Base-by-base conservation (phyloP, 2,888 invertebrate genomes). In the Heliconius ethilla region DNA sequence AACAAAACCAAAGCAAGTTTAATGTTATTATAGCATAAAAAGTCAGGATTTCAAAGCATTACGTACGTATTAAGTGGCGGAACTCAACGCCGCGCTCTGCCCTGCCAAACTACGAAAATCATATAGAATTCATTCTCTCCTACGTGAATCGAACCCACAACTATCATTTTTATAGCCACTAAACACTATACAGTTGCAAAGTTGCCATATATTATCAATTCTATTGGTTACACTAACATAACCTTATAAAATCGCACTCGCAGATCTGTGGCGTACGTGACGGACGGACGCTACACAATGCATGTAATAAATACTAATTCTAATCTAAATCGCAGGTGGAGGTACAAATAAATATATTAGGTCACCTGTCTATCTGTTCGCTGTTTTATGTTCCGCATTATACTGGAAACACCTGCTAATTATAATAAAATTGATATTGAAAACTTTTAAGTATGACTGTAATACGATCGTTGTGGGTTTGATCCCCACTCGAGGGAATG, bases 251-350 rank as follows among this genome's bases (percentile, higher is more conserved):
- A 78, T 80, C 79, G 29, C 33, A 65, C 70, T 55, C 29, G 76
- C 59, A 72, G 75, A 78, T 78, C 78, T 65, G 73, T 63, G 29
- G 27, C 33, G 76, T 82, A 82, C 81, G 81, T 82, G 82, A 78
- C 79, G 74, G 75, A 77, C 77, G 59, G 77, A 77, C 79, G 62
- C 72, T 75, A 67, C 37, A 78, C 77, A 72, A 78, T 74, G 76
- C 75, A 78, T n/a, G 79, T 59, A 15, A 69, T 79, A 79, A 79
- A 80, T 79, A 82, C 80, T 79, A 74, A 76, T 79, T 79, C 77
- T 78, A 66, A 78, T 78, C 63, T 75, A 40, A 45, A 78, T 75
- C 74, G 73, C 70, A 75, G 75, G 75, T 78, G 78, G n/a, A n/a
- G n/a, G n/a, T n/a, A n/a, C 78, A 77, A 40, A 69, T 69, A 69